Conservation (phyloP, 2,113 vertebrate genomes). For the Alethe diademata region DNA sequence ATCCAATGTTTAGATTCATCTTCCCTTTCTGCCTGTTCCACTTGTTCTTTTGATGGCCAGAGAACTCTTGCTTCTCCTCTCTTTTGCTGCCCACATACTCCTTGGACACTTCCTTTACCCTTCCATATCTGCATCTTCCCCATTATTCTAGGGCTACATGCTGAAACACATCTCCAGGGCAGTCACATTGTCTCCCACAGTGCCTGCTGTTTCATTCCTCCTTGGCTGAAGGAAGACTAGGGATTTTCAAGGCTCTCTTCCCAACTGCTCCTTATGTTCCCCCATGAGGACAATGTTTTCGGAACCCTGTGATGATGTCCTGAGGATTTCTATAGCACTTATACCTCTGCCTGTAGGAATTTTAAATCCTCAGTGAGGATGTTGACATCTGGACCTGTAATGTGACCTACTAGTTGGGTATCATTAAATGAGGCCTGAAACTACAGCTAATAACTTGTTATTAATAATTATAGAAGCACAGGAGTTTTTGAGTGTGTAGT, state of each 20-base stretch:
- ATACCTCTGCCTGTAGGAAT: neutral
- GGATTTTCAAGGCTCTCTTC: neutral
- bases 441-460: neutral
- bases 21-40: neutral
- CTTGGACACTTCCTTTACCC: neutral
- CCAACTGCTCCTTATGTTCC: neutral
- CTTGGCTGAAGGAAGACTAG: neutral
- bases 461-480: neutral
- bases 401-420: neutral
- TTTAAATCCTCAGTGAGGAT: neutral
- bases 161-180: neutral
- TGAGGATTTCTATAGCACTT: neutral
- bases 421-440: neutral
- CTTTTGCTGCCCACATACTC: fast-evolving
- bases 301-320: neutral
- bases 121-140: neutral
- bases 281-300: neutral
- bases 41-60: neutral
- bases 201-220: fast-evolving
- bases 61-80: neutral
- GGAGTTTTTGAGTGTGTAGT: neutral
- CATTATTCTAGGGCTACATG: fast-evolving
- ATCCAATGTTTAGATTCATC: neutral
- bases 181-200: neutral
- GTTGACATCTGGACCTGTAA: neutral